A percentile compares a stretch with the other conserved stretches of the same genome.
Evolutionary conservation across 2,113 vertebrate species (phyloP).

Genomic region (Chloropsis hardwickii): DNA sequence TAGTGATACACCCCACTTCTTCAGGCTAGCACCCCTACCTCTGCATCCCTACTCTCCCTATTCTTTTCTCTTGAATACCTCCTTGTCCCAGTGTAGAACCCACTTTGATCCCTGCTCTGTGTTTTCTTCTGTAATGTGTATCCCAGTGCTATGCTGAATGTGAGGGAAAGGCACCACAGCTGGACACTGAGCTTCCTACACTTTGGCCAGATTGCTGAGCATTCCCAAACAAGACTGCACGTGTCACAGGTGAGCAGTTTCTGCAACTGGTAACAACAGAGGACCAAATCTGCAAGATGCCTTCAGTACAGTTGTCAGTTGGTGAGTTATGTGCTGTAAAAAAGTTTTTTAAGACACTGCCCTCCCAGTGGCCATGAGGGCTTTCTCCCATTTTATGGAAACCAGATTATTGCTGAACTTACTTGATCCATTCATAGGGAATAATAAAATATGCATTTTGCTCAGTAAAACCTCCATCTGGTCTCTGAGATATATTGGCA

Average conservation of each 20-base stretch:
- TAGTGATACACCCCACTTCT: neutral
- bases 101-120: neutral
- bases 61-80: neutral
- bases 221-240: neutral
- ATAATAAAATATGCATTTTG: neutral
- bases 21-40: neutral
- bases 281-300: neutral
- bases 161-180: neutral
- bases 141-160: neutral
- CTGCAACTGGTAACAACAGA: neutral
- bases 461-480: slow-evolving; percentile 18
- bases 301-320: neutral
- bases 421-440: neutral
- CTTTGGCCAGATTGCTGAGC: neutral
- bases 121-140: neutral
- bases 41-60: neutral
- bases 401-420: slow-evolving; percentile 5
- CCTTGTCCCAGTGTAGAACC: neutral
- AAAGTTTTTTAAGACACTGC: neutral
- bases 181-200: neutral
- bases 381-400: neutral
- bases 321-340: neutral
- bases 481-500: neutral
- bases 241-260: neutral
- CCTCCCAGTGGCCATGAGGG: neutral